These are phyloP conservation scores for Thecophora atra DNA, from an alignment of 2,888 invertebrate genomes.

Conservation along the genomic window DNA sequence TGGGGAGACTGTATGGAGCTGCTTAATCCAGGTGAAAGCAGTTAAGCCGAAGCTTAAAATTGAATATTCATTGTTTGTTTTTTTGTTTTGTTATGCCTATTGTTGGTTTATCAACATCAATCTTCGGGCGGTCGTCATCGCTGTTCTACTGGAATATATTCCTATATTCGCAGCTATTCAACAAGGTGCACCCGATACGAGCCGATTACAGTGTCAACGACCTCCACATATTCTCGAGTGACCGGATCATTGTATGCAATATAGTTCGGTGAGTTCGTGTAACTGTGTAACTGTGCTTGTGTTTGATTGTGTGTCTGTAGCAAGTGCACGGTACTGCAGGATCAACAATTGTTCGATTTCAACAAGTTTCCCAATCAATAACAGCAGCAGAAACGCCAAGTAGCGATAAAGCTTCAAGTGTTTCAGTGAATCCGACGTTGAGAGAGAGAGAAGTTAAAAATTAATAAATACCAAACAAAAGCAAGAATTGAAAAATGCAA, in stretches of 20 bases:
- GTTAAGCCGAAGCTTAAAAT: not conserved
- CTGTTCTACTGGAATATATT: too few species aligned
- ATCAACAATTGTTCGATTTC: slow-evolving; percentile 17
- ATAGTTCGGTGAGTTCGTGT: slow-evolving; percentile 68
- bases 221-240: slow-evolving; percentile 66
- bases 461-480: slow-evolving; percentile 16
- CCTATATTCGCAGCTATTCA: slow-evolving; percentile 72
- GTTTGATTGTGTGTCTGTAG: not conserved
- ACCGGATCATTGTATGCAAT: slow-evolving; percentile 65
- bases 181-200: slow-evolving; percentile 71
- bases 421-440: not conserved
- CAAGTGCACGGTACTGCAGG: slow-evolving; percentile 4
- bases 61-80: not conserved
- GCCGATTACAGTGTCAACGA: slow-evolving; percentile 68
- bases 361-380: too few species aligned
- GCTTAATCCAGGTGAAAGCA: not conserved
- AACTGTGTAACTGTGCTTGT: slow-evolving; percentile 35
- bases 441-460: slow-evolving; percentile 11
- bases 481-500: too few species aligned
- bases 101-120: not conserved
- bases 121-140: slow-evolving; percentile 10
- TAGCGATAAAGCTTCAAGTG: not conserved
- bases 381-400: too few species aligned
- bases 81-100: not conserved
- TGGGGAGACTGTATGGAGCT: slow-evolving; percentile 64